These are phyloP conservation scores for Okapia johnstoni DNA, from an alignment of 2,113 vertebrate genomes.

Conservation along the genomic window DNA sequence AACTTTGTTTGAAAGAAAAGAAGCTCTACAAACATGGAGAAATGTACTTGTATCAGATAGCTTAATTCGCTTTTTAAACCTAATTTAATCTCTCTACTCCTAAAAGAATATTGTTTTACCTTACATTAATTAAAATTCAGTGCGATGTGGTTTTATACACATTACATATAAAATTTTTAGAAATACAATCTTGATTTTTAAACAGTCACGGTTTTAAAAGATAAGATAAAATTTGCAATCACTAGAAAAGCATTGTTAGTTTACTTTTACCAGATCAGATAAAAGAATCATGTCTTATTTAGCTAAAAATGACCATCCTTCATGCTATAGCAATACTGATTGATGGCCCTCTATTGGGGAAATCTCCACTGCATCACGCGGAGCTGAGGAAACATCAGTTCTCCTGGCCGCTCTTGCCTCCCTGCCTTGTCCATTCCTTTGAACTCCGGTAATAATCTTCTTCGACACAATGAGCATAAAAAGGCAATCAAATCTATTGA, in stretches of 20 bases:
- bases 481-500: background rate
- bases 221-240: background rate
- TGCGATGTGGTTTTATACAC: background rate
- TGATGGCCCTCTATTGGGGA: background rate
- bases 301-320: background rate
- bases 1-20: constrained; percentile 37
- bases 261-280: background rate
- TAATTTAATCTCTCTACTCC: constrained; percentile 9
- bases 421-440: background rate
- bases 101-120: constrained; percentile 22
- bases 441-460: constrained; percentile 32
- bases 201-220: constrained; percentile 3
- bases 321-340: background rate
- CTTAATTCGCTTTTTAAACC: background rate
- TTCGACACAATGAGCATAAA: constrained; percentile 30
- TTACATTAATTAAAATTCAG: constrained; percentile 16
- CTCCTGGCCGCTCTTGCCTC: background rate
- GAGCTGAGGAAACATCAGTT: background rate
- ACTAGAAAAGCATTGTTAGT: background rate
- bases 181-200: constrained; percentile 11
- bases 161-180: background rate
- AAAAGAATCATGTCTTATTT: background rate
- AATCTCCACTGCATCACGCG: background rate
- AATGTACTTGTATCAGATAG: background rate
- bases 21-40: background rate